Evolutionary conservation across 2,797 vertebrate species (phyloP).

Genomic region (Psittacula echo): DNA sequence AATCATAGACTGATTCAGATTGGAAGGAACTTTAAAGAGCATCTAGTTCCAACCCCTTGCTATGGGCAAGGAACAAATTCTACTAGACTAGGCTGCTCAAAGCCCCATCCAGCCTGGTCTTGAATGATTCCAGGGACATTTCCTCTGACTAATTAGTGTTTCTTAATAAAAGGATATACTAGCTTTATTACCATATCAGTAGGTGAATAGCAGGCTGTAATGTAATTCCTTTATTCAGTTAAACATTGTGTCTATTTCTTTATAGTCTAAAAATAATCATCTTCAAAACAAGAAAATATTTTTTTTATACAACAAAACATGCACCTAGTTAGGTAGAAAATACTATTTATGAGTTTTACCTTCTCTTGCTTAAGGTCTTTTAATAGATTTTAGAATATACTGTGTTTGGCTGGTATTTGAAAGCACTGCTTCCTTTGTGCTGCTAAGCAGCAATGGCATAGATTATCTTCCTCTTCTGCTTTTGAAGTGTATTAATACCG

Average conservation of each 20-base stretch:
- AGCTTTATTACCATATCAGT: neutral
- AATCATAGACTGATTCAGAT: neutral
- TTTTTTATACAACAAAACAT: neutral
- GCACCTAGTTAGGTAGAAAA: neutral
- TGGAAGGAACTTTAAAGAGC: neutral
- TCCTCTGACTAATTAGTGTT: neutral
- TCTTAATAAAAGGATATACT: neutral
- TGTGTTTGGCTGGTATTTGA: neutral
- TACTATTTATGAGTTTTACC: neutral
- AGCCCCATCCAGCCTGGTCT: neutral
- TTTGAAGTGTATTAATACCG: neutral
- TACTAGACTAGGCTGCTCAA: neutral
- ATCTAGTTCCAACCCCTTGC: neutral
- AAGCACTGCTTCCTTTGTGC: neutral
- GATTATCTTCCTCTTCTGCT: neutral
- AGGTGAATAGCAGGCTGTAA: neutral
- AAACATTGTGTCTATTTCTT: neutral
- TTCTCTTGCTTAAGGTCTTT: neutral
- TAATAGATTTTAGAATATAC: neutral
- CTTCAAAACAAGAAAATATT: neutral
- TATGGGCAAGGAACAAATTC: neutral
- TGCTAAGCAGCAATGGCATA: neutral
- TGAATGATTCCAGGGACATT: neutral
- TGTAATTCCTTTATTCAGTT: neutral
- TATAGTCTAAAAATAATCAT: neutral